Conservation (phyloP, 2,888 invertebrate genomes). For the Lepidochrysops patricia region DNA sequence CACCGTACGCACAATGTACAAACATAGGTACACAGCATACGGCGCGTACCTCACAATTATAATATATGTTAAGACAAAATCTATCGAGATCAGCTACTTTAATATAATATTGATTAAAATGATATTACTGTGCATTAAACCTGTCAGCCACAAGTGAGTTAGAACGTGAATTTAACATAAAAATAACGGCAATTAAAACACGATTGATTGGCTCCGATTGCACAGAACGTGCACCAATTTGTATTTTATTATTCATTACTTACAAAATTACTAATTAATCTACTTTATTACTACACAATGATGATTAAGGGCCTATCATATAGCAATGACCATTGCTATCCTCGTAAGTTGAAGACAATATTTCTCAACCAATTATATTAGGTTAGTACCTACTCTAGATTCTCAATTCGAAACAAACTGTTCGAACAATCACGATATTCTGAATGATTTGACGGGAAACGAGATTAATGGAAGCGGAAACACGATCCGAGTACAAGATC, state of each 20-base stretch:
- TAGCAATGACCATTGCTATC: no score
- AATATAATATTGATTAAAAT: neutral
- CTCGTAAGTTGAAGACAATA: no score
- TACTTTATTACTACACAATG: neutral
- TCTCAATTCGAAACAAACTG: neutral
- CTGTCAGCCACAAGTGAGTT: conserved; percentile 15
- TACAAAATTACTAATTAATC: neutral
- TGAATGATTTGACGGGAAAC: conserved; percentile 20
- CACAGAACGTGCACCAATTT: conserved; percentile 19
- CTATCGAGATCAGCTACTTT: neutral
- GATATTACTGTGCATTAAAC: neutral
- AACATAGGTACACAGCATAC: no score
- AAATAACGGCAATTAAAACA: conserved; percentile 38
- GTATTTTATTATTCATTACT: neutral
- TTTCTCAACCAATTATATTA: no score
- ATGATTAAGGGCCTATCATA: no score
- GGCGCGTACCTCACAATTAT: no score
- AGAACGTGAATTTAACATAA: conserved; percentile 24
- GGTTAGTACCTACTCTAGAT: neutral
- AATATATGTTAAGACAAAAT: no score
- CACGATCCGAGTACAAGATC: conserved; percentile 24
- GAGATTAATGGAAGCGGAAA: conserved; percentile 25
- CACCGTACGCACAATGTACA: no score
- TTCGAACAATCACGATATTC: conserved; percentile 6
- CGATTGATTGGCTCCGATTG: conserved; percentile 44